phyloP scores from a whole-genome alignment of 2,113 vertebrate genomes.

The Antidorcas marsupialis region DNA sequence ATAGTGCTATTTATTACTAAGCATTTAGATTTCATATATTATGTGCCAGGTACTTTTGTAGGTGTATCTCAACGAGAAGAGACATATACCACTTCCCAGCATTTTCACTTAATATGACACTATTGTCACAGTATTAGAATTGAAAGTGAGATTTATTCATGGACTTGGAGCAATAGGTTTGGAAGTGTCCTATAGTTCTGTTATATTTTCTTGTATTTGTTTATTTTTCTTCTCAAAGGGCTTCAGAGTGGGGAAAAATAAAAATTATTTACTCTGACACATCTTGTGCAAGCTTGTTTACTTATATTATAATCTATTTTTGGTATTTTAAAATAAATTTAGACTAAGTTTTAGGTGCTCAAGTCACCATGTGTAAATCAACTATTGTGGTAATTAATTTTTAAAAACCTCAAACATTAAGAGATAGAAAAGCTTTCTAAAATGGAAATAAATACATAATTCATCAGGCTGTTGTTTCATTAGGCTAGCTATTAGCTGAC shows the following conservation, averaged over 20 bases:
- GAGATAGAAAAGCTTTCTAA: background rate
- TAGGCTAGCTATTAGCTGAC: background rate
- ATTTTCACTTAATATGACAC: background rate
- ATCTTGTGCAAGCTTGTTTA: background rate
- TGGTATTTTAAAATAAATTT: background rate
- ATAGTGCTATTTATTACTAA: background rate
- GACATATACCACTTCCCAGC: background rate
- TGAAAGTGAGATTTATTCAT: background rate
- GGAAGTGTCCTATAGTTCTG: background rate
- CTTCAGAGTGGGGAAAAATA: background rate
- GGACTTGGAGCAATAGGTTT: background rate
- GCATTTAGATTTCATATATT: background rate
- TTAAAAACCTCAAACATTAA: conserved; percentile 5
- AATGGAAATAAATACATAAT: conserved; percentile 29
- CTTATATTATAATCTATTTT: background rate
- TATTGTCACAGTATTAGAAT: background rate
- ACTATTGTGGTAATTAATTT: background rate
- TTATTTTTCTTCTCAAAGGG: background rate
- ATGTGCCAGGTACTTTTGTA: background rate
- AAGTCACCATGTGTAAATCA: background rate
- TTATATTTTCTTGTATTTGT: background rate
- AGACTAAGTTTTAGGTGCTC: background rate
- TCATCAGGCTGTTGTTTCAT: background rate
- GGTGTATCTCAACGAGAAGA: background rate
- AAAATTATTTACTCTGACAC: background rate